A percentile compares a stretch with the other conserved stretches of the same genome.
Conservation (phyloP, 2,888 invertebrate species). For the Lithosia quadra region DNA sequence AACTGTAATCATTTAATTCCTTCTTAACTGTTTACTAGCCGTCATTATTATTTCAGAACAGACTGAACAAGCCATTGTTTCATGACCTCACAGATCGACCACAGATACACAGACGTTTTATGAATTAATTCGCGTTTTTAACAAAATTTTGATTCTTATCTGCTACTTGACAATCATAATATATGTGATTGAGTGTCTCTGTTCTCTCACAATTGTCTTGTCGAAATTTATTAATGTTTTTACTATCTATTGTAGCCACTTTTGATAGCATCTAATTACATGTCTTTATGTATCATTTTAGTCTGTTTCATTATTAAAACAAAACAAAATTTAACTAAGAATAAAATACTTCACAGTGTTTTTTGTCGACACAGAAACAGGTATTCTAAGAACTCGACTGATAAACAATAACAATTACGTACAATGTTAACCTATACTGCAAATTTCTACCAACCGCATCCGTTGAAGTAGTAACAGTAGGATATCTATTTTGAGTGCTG, state of each 20-base stretch:
- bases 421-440: constrained; percentile 54
- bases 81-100: constrained; percentile 47
- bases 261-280: constrained; percentile 30
- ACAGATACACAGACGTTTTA: constrained; percentile 38
- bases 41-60: constrained; percentile 35
- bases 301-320: constrained; percentile 9
- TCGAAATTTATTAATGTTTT: constrained; percentile 32
- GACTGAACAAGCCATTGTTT: constrained; percentile 42
- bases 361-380: constrained; percentile 31
- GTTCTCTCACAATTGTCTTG: constrained; percentile 42
- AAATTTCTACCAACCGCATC: constrained; percentile 59
- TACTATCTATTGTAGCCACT: constrained; percentile 20
- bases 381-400: constrained; percentile 47
- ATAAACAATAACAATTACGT: constrained; percentile 59
- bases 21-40: constrained; percentile 7
- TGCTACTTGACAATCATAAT: constrained; percentile 43
- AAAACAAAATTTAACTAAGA: constrained; percentile 15
- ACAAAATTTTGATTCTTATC: constrained; percentile 46
- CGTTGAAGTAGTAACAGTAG: constrained; percentile 50
- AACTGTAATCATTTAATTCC: background rate
- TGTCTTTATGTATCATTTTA: constrained; percentile 23
- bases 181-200: constrained; percentile 44
- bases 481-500: constrained; percentile 75
- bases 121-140: constrained; percentile 49
- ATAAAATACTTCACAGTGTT: constrained; percentile 10